A percentile compares a stretch with the other conserved stretches of the same genome.
Conservation (phyloP, 2,797 vertebrate species). For the Cichlasoma orientale region DNA sequence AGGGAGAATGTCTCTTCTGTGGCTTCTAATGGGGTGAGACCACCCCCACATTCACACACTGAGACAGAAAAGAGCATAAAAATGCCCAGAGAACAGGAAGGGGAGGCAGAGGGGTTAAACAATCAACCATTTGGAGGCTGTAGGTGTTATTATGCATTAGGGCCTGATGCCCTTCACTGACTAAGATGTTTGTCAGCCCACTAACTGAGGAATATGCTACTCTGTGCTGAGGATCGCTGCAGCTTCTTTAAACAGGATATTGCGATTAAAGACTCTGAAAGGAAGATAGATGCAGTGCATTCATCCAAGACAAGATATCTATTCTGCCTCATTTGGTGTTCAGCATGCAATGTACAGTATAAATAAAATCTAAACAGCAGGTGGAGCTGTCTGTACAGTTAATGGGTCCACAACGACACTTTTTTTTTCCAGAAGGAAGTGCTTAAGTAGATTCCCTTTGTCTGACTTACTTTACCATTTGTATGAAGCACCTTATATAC, state of each 20-base stretch:
- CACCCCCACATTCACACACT: conserved; percentile 50
- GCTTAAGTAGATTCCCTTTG: neutral
- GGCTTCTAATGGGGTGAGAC: conserved; percentile 55
- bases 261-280: conserved; percentile 20
- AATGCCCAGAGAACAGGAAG: neutral
- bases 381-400: conserved; percentile 61
- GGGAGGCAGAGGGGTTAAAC: conserved; percentile 37
- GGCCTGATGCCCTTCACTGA: conserved; percentile 37
- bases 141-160: conserved; percentile 45
- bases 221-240: conserved; percentile 17
- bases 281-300: conserved; percentile 33
- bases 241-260: conserved; percentile 33
- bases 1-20: conserved; percentile 51
- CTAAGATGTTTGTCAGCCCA: conserved; percentile 47
- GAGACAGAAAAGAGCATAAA: conserved; percentile 34
- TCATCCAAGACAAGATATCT: conserved; percentile 29
- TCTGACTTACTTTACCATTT: neutral
- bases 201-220: neutral
- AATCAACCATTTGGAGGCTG: conserved; percentile 32
- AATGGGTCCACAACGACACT: conserved; percentile 32
- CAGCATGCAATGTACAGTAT: conserved; percentile 27
- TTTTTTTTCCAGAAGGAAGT: neutral
- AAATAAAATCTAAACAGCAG: conserved; percentile 63
- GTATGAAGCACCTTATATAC: neutral
- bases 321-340: conserved; percentile 48